Evolutionary conservation across 2,888 invertebrate species (phyloP), one percentile per base, ranked within the genome.

Genomic region (Agriopis aurantiaria): DNA sequence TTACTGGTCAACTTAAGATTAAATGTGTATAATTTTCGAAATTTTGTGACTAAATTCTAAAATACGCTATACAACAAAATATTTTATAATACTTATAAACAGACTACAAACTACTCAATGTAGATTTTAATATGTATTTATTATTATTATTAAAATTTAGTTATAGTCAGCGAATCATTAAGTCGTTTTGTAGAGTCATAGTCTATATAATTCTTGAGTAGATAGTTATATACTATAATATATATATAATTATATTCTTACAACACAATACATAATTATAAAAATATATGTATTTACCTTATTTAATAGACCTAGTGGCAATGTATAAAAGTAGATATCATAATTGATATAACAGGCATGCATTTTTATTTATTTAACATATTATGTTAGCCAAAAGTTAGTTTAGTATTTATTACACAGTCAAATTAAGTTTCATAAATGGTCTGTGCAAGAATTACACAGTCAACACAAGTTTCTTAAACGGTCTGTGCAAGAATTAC

Each of bases 281-380:
- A 73, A 74, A 72, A 73, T 72, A 71, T 61, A 17, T 57, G 45
- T 45, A 75, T 59, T 55, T 65, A 41, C 57, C 53, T 59, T 64
- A 62, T 60, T 67, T 61, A 65, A 61, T 49, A 65, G 51, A 65
- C 55, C 82, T 82, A 82, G 75, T 82, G 82, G 82, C 82, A 82
- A 82, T 78, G 77, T 77, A 56, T 76, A 70, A 70, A 65, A 64
- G 77, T 60, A 60, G 55, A n/a, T 57, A 49, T 55, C 14, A 46
- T 46, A 58, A 43, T 43, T 55, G 45, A 57, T 57, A 60, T 55
- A 33, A 51, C 40, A 58, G 48, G 53, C 65, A 66, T 72, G 71
- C 75, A 68, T 70, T 45, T 41, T 65, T 64, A n/a, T 65, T 64
- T 12, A 9, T 9, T 60, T 48, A 14, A 56, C 33, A 49, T 23